Percentiles rank a stretch among this genome's conserved stretches.
Conservation (phyloP, 2,888 invertebrate species). For the Allolobophora icterica region DNA sequence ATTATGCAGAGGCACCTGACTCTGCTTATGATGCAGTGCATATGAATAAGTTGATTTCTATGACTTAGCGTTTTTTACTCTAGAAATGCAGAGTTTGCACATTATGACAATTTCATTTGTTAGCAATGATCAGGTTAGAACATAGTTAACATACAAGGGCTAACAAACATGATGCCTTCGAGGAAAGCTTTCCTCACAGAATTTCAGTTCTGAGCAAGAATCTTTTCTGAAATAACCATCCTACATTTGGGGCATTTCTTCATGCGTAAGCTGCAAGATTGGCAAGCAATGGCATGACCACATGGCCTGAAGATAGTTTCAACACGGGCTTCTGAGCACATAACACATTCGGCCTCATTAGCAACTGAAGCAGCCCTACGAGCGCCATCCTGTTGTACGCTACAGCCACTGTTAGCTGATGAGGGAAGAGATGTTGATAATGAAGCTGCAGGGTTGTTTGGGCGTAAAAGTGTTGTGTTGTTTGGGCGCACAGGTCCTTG, state of each 20-base stretch:
- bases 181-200: not conserved
- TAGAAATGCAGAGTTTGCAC: too few relatives aligned
- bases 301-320: not conserved
- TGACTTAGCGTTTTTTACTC: too few relatives aligned
- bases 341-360: not conserved
- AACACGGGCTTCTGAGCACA: not conserved
- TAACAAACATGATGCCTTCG: not conserved
- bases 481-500: not conserved
- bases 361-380: not conserved
- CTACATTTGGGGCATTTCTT: not conserved
- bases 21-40: too few relatives aligned
- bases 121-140: not conserved
- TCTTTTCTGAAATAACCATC: not conserved
- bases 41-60: too few relatives aligned
- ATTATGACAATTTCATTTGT: too few relatives aligned
- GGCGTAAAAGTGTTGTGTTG: not conserved
- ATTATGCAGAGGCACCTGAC: too few relatives aligned
- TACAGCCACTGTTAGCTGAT: not conserved
- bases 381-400: not conserved
- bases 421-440: not conserved
- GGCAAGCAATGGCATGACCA: not conserved
- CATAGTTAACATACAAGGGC: not conserved
- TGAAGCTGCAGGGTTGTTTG: not conserved
- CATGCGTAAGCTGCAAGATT: conserved; percentile 10
- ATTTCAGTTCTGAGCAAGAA: not conserved